Conservation (phyloP, 2,113 vertebrate genomes). For the Fulmarus glacialis region DNA sequence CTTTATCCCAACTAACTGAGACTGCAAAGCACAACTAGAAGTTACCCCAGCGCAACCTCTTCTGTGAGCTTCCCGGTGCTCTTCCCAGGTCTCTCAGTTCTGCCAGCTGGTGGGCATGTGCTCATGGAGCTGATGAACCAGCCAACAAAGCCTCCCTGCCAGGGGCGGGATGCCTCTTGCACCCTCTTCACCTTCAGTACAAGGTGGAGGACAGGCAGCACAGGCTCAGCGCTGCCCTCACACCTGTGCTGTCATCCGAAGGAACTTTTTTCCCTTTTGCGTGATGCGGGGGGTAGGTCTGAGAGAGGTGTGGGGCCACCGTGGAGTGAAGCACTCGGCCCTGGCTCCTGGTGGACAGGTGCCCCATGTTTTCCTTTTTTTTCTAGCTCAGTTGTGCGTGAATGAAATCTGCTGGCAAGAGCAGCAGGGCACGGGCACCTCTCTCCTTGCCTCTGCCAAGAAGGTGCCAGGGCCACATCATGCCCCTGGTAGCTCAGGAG, state of each 20-base stretch:
- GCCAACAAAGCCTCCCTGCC: background rate
- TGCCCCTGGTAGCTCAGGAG: background rate
- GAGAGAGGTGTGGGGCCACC: background rate
- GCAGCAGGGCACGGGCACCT: background rate
- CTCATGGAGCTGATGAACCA: background rate
- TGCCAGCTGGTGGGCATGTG: background rate
- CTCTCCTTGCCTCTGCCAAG: background rate
- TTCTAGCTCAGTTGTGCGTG: background rate
- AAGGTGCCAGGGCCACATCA: background rate
- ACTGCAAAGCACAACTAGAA: background rate
- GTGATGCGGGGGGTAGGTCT: background rate
- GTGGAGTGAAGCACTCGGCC: background rate
- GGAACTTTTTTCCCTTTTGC: background rate
- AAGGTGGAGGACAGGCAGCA: background rate
- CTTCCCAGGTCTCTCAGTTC: background rate
- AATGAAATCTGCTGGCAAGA: background rate
- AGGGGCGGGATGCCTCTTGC: background rate
- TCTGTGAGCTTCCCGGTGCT: background rate
- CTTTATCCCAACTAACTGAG: background rate
- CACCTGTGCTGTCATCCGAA: background rate
- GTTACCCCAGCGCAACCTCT: background rate
- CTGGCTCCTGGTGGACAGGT: background rate
- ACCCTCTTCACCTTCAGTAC: background rate
- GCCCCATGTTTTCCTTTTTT: background rate
- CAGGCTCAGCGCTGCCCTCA: background rate